Evolutionary conservation across 2,113 vertebrate genomes (phyloP).

Genomic region (Grus americana): DNA sequence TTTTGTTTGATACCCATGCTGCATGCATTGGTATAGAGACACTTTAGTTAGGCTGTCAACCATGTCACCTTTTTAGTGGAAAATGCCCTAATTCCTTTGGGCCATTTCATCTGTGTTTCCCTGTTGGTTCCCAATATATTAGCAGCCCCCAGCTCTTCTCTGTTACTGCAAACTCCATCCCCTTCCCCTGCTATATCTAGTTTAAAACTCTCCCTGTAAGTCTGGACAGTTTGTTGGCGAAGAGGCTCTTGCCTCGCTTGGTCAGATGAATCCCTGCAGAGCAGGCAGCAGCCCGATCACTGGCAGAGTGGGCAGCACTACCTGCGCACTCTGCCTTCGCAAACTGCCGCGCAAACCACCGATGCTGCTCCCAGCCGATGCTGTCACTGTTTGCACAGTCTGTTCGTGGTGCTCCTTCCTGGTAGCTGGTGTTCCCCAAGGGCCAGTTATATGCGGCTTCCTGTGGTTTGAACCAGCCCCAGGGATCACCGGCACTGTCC

Average conservation of each 20-base stretch:
- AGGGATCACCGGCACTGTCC: fast-evolving
- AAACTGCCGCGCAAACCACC: background rate
- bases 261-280: background rate
- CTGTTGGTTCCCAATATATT: background rate
- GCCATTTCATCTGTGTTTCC: background rate
- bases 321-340: fast-evolving
- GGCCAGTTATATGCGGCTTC: background rate
- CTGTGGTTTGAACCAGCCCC: background rate
- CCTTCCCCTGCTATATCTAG: background rate
- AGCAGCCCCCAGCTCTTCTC: background rate
- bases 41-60: background rate
- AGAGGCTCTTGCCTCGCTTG: background rate
- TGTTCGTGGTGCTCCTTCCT: background rate
- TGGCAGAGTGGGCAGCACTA: background rate
- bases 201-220: background rate
- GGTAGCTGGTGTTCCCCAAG: fast-evolving
- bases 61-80: background rate
- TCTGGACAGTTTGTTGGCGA: background rate
- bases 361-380: fast-evolving
- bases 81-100: background rate
- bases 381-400: background rate
- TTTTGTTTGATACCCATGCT: background rate
- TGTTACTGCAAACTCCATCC: background rate
- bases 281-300: background rate
- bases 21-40: background rate